A percentile compares a stretch with the other conserved stretches of the same genome.
phyloP scores from a whole-genome alignment of 1,140 invertebrate species.

The Scaptomyza montana region DNA sequence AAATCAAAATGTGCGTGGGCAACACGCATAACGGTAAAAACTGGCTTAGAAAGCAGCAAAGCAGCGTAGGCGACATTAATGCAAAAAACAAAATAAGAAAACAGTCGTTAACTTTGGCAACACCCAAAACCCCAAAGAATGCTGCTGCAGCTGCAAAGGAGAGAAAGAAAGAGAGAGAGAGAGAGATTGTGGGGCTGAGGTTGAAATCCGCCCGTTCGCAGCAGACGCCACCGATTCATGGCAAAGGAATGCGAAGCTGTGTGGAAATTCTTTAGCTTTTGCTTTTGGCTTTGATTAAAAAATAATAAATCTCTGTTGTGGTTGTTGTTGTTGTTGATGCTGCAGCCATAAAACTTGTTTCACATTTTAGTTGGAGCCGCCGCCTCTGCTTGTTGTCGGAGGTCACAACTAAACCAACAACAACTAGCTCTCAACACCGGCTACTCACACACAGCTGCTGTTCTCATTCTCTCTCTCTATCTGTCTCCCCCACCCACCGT shows the following conservation, averaged over 20 bases:
- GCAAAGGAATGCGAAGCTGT: conserved; percentile 56
- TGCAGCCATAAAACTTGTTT: conserved; percentile 72
- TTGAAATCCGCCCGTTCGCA: conserved; percentile 8
- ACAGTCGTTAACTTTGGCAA: conserved; percentile 19
- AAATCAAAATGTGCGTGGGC: conserved; percentile 30
- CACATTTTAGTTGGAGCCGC: conserved; percentile 42
- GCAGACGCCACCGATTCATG: conserved; percentile 24
- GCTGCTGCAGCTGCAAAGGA: conserved; percentile 3
- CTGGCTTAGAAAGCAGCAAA: conserved; percentile 47
- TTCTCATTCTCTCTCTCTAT: conserved; percentile 41
- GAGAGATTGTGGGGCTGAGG: neutral
- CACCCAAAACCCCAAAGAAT: conserved; percentile 18
- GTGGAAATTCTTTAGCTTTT: conserved; percentile 55
- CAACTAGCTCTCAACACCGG: conserved; percentile 58
- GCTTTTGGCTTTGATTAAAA: conserved; percentile 69
- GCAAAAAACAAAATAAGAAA: too few species aligned
- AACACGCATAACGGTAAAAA: conserved; percentile 43
- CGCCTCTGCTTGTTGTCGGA: conserved; percentile 68
- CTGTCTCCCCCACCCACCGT: neutral
- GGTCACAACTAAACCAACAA: conserved; percentile 61
- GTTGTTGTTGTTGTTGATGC: conserved; percentile 20
- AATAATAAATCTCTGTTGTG: conserved; percentile 68
- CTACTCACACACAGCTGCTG: conserved; percentile 40
- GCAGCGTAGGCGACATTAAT: conserved; percentile 12
- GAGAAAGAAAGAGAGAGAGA: neutral